Conservation (phyloP, 2,797 vertebrate species). For the Onychomys arenicola region DNA sequence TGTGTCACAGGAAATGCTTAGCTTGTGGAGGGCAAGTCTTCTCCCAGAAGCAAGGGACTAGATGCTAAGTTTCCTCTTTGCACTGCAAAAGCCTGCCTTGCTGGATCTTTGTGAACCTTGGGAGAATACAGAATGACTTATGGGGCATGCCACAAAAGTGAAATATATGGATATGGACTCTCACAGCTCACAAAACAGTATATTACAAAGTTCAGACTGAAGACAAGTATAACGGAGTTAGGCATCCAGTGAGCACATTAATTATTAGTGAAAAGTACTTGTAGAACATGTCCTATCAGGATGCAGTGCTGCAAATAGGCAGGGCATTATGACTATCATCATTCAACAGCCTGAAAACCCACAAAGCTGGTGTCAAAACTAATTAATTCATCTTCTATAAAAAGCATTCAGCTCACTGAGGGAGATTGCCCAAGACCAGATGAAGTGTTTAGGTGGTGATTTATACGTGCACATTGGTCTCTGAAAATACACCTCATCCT, state of each 20-base stretch:
- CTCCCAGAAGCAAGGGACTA: neutral
- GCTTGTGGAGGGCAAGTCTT: neutral
- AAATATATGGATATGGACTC: neutral
- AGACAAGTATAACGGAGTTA: neutral
- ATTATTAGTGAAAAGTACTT: neutral
- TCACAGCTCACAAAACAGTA: neutral
- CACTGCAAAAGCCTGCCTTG: neutral
- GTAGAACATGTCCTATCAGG: neutral
- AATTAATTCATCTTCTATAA: slow-evolving; percentile 63
- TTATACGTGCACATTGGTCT: slow-evolving; percentile 61
- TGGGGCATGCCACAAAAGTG: neutral
- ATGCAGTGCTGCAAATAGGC: neutral
- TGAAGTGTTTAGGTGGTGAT: slow-evolving; percentile 68
- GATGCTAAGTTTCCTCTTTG: neutral
- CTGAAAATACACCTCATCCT: slow-evolving; percentile 68
- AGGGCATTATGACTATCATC: neutral
- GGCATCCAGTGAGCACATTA: neutral
- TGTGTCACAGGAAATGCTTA: neutral
- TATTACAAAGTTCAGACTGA: neutral
- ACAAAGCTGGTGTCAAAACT: neutral
- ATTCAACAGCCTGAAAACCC: slow-evolving; percentile 30
- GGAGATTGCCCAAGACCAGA: slow-evolving; percentile 23
- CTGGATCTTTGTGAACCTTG: neutral
- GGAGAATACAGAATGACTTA: neutral
- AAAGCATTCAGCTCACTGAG: slow-evolving; percentile 47